Evolutionary conservation across 2,113 vertebrate genomes (phyloP), one percentile per base, ranked within the genome.

Genomic region (Procavia capensis): DNA sequence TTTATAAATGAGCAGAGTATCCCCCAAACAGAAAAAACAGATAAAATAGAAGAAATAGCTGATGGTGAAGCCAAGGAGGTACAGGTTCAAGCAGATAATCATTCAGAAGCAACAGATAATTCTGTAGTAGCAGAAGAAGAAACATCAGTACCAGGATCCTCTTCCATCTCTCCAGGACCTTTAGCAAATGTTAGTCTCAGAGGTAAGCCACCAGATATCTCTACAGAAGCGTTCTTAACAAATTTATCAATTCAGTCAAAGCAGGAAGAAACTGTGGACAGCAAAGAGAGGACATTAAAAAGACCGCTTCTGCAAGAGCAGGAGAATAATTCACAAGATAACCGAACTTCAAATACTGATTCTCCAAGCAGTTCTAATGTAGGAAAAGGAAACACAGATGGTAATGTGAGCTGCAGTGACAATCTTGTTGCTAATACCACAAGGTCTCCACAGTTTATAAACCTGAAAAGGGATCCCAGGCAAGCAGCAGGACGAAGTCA

Each of bases 171-270:
- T 95, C 45, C 95, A 36, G 98, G 95, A 76, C 96, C 97, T 92
- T 85, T 98, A 79, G 36, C 96, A 6, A 97, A 91, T 2, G 97
- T 99, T 90, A 99, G 99, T 97, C 98, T 99, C 84, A 99, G 99
- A 97, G 99, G 99, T 96, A 99, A 99, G 97, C 99, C 99, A 92
- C 99, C 99, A 96, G 99, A 99, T 98, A 99, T 99, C 97, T 99
- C 99, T 54, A 99, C 99, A 41, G 99, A 99, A 97, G 98, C 98
- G 3, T 99, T 99, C 98, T 98, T 99, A 97, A 98, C 99, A 61
- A 99, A 98, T 96, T 95, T 99, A 90, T 98, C 99, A 36, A 82
- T 98, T 94, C 95, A 98, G 86, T 98, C 98, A 72, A 98, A 98
- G 75, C 98, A 93, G 83, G 98, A 98, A 88, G 99, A 99, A 97